phyloP scores from a whole-genome alignment of 2,797 vertebrate genomes.

The Clarias laeviceps region DNA sequence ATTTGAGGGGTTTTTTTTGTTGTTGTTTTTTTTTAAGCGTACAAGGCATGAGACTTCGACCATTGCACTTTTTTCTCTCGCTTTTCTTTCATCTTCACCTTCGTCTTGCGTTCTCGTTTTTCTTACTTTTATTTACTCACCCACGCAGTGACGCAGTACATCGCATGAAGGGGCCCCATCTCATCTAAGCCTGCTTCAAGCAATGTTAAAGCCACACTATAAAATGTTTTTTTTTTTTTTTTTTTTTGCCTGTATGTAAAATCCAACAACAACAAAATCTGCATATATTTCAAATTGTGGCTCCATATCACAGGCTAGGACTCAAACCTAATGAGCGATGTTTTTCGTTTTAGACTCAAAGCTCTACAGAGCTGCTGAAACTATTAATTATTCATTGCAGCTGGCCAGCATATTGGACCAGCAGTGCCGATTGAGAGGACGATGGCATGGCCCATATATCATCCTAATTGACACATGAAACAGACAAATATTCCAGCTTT shows the following conservation, averaged over 20 bases:
- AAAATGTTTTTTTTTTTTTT: neutral
- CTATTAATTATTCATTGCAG: conserved; percentile 18
- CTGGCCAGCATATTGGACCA: conserved; percentile 4
- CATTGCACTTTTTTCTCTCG: neutral
- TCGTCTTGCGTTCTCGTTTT: neutral
- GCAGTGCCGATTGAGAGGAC: conserved; percentile 6
- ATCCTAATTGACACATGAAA: conserved; percentile 22
- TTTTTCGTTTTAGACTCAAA: neutral
- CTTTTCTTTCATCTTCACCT: neutral
- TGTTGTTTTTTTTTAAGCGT: neutral
- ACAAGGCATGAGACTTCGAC: neutral
- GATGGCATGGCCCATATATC: conserved; percentile 19
- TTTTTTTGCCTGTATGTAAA: too few species aligned
- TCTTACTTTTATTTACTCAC: conserved; percentile 18
- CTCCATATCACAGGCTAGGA: neutral
- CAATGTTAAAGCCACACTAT: neutral
- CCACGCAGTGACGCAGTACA: neutral
- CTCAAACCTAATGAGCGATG: neutral
- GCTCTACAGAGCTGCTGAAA: conserved; percentile 1
- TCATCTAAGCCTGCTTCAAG: neutral
- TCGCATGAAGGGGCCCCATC: neutral
- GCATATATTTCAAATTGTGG: neutral
- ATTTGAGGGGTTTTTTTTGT: neutral
- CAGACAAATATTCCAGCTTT: conserved; percentile 25
- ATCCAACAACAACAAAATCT: neutral